Base-by-base conservation (phyloP, 2,888 invertebrate genomes). In the Stenodema calcarata region DNA sequence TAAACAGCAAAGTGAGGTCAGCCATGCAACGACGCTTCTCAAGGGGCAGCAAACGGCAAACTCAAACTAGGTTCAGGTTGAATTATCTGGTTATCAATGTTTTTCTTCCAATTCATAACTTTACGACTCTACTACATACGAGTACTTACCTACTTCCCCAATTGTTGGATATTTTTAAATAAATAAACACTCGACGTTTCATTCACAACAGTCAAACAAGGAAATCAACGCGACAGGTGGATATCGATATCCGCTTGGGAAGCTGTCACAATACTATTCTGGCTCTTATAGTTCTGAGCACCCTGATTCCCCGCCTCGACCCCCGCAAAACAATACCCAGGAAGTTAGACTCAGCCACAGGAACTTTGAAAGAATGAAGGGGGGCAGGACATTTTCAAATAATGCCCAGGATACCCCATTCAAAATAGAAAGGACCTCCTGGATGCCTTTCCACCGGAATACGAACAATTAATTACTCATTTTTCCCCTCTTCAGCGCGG, bases 401-500 rank as follows among this genome's bases (percentile, higher is more conserved):
- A 75, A 75, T 75, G 42, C 75, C 75, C 75, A 75, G 75, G 75
- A 75, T 62, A 62, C 62, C 62, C 62, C 62, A 62, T 62, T 62
- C 62, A 62, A 62, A 62, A 62, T 23, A 23, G 62, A 62, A 62
- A 62, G 62, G 62, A 62, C 62, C 62, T 62, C 73, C 30, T 75
- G 35, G 28, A 30, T 75, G 73, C 73, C 73, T 30, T 41, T 41
- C n/a, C 41, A 75, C 73, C 73, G 35, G 23, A 27, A 62, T 18
- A 18, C 54, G 12, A 54, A 54, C 27, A 62, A 62, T 62, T 62
- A 62, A 62, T 62, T n/a, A 62, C 62, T 62, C 62, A 62, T 62
- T 62, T 62, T 62, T 62, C 11, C 27, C 18, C 27, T 62, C 27
- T 62, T 62, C n/a, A 50, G 16, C n/a, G 62, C 27, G 18, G 27